Evolutionary conservation across 1,140 invertebrate species (phyloP).

Genomic region (Drosophila asahinai): DNA sequence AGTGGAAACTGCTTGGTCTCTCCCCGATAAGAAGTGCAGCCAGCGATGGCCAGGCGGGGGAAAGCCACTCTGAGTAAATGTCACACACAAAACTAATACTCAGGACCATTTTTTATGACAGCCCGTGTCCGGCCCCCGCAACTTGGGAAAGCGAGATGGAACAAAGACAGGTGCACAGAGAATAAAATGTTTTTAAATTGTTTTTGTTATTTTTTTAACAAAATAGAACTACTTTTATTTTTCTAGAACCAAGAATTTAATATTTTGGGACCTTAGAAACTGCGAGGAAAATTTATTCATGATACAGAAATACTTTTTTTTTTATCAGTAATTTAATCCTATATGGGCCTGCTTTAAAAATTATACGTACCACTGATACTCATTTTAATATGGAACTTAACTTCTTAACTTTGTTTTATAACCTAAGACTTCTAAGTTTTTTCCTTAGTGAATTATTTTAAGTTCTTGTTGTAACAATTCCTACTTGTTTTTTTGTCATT

Average conservation of each 20-base stretch:
- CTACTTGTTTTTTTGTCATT: constrained; percentile 22
- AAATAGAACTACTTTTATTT: too few relatives aligned
- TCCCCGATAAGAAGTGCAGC: constrained; percentile 51
- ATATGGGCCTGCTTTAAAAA: too few relatives aligned
- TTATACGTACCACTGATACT: too few relatives aligned
- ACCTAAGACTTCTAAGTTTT: not conserved
- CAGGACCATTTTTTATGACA: constrained; percentile 79
- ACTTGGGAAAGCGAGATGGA: not conserved
- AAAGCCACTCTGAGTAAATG: constrained; percentile 74
- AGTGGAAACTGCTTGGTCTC: constrained; percentile 44
- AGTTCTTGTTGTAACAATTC: constrained; percentile 31
- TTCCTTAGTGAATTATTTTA: constrained; percentile 27
- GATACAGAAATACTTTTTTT: too few relatives aligned
- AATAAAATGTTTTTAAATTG: not conserved
- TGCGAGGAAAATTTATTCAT: too few relatives aligned
- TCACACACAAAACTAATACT: constrained; percentile 80
- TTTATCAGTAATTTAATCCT: not conserved
- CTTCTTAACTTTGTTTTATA: too few relatives aligned
- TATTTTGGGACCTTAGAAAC: too few relatives aligned
- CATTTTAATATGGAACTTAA: not conserved
- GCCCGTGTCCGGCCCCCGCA: constrained; percentile 24
- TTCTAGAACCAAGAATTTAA: too few relatives aligned
- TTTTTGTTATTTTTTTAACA: too few relatives aligned
- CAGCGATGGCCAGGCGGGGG: constrained; percentile 7
- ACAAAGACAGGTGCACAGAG: not conserved